Evolutionary conservation across 30 jellyfish, hydroid and myxozoan species (phyloP).

Genomic region (Morbakka virulenta): DNA sequence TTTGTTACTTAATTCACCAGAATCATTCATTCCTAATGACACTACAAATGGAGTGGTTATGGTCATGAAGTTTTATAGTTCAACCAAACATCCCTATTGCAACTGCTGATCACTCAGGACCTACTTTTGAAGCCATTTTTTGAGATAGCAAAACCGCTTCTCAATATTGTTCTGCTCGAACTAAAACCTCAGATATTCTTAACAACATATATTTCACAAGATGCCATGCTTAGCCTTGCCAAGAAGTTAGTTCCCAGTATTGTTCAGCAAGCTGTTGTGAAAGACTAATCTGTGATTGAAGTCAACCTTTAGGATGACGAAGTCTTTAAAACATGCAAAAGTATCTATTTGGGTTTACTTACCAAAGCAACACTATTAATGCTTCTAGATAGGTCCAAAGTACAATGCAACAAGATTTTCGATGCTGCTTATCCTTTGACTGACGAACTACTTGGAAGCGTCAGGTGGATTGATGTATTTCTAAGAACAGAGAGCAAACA

Average conservation of each 20-base stretch:
- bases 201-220: constrained; percentile 7
- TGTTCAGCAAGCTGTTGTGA: constrained; percentile 16
- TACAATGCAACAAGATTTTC: constrained; percentile 12
- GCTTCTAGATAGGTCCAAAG: constrained; percentile 16
- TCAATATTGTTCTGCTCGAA: constrained; percentile 39
- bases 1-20: no score
- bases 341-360: constrained; percentile 22
- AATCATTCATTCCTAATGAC: no score
- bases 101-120: no score
- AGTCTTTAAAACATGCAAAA: not conserved
- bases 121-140: constrained; percentile 28
- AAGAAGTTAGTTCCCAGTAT: constrained; percentile 33
- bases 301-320: constrained; percentile 12
- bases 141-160: constrained; percentile 61
- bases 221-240: constrained; percentile 36
- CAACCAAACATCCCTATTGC: no score
- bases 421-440: constrained; percentile 50
- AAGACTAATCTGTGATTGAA: not conserved
- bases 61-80: no score
- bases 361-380: constrained; percentile 1
- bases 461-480: constrained; percentile 42
- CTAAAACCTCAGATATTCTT: no score
- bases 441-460: constrained; percentile 11
- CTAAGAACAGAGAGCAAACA: no score
- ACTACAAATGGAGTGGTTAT: constrained; percentile 53